Base-by-base conservation (phyloP, 2,888 invertebrate species). In the Cheiracanthium punctorium region DNA sequence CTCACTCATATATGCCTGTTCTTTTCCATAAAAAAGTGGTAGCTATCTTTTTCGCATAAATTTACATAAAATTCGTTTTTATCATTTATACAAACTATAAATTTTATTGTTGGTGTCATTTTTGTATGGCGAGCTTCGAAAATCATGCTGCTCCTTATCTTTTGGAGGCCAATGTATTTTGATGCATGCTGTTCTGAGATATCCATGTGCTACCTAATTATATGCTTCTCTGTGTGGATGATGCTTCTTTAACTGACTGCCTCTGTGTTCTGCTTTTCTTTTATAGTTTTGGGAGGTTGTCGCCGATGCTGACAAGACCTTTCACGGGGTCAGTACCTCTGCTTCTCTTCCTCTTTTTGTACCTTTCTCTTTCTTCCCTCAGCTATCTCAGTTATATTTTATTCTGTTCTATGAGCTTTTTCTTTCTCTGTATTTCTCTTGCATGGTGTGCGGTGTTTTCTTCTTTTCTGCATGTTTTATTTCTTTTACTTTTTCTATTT, bases 221-320 rank as follows among this genome's bases (percentile, higher is more conserved):
- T 70, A 28, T 67, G 32, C 41, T 76, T 41, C n/a, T 77, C 43
- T 48, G 79, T 74, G 73, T 72, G 58, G 30, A 30, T 43, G 29
- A 52, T 74, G 84, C 79, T 73, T 58, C 58, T 70, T n/a, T 74
- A 79, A 77, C 69, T 79, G 79, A 79, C 74, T 70, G 79, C 79
- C 79, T 72, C 80, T 80, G 33, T 86, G 80, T 80, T 80, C 71
- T 84, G 67, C 73, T 74, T 71, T 58, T 85, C 69, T 80, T 80
- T 86, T 87, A 64, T 87, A 87, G 87, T 87, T 87, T 87, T 87
- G 87, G 87, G 87, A 87, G 58, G 87, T 87, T 28, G 81, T 87
- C 32, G 87, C 81, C n/a, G 87, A 87, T 70, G 71, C 74, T 33
- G 87, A 87, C 87, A 87, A 87, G 87, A 76, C 69, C 72, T 37